Conservation (phyloP, 2,113 vertebrate species). For the Notothenia coriiceps region DNA sequence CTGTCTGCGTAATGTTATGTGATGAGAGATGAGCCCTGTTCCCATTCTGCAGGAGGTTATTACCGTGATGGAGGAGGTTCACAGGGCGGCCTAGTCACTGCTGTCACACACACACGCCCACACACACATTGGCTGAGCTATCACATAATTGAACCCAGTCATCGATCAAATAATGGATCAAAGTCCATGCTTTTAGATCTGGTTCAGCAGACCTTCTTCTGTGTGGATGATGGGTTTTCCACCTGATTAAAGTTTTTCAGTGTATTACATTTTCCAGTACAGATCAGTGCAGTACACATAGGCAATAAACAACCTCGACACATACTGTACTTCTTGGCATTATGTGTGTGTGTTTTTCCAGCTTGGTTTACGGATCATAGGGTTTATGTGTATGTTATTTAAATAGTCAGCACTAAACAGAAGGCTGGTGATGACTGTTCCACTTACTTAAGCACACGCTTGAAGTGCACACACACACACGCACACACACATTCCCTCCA, state of each 20-base stretch:
- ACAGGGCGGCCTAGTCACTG: neutral
- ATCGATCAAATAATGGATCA: constrained; percentile 16
- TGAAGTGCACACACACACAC: constrained; percentile 24
- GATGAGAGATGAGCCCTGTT: constrained; percentile 54
- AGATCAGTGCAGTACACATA: constrained; percentile 7
- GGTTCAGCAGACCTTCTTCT: neutral
- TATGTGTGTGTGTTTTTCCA: constrained; percentile 23
- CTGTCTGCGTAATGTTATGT: constrained; percentile 48
- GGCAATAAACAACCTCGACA: neutral
- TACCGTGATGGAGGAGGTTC: constrained; percentile 58
- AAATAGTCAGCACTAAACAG: constrained; percentile 34
- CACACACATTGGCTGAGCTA: constrained; percentile 11
- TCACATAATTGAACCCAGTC: constrained; percentile 13
- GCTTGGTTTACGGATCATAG: constrained; percentile 29
- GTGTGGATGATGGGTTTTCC: constrained; percentile 4
- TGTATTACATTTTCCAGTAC: constrained; percentile 11
- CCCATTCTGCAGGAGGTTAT: constrained; percentile 59
- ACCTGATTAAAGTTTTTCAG: constrained; percentile 3
- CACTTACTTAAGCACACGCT: constrained; percentile 41
- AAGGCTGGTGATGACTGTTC: constrained; percentile 43
- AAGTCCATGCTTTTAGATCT: constrained; percentile 19
- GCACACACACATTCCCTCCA: constrained; percentile 54
- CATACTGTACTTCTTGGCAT: constrained; percentile 15
- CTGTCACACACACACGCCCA: constrained; percentile 3
- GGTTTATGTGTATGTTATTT: constrained; percentile 44